Evolutionary conservation across 2,113 vertebrate species (phyloP).

Genomic region (Burhinus bistriatus): DNA sequence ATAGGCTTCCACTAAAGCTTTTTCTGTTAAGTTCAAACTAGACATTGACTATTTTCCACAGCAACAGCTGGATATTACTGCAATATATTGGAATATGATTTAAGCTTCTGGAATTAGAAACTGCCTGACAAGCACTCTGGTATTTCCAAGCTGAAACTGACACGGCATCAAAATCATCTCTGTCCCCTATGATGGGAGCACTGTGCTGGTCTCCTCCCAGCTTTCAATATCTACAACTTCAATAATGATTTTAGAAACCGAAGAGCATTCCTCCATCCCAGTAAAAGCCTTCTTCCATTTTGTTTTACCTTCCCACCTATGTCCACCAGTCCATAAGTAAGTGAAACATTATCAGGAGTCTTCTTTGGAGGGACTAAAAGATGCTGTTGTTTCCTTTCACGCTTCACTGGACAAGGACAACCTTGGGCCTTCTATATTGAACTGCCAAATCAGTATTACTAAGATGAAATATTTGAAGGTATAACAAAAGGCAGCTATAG

Average conservation of each 20-base stretch:
- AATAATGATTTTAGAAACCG: neutral
- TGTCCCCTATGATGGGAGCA: neutral
- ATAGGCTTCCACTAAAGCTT: neutral
- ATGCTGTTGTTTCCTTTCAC: neutral
- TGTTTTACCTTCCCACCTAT: neutral
- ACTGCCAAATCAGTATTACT: neutral
- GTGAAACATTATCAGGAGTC: neutral
- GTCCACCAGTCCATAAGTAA: neutral
- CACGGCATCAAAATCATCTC: neutral
- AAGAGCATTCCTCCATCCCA: neutral
- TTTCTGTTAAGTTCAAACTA: neutral
- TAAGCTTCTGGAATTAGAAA: slow-evolving; percentile 30
- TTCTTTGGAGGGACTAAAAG: neutral
- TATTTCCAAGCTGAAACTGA: neutral
- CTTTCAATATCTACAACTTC: neutral
- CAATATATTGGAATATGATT: neutral
- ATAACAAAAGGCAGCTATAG: neutral
- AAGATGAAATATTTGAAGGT: neutral
- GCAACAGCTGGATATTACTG: slow-evolving; percentile 3
- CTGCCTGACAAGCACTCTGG: neutral
- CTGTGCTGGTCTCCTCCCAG: neutral
- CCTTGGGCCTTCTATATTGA: neutral
- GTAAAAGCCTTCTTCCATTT: neutral
- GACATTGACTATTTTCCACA: neutral
- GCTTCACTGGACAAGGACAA: neutral